Evolutionary conservation across 2,888 invertebrate species (phyloP).

Genomic region (Spisula subtruncata): DNA sequence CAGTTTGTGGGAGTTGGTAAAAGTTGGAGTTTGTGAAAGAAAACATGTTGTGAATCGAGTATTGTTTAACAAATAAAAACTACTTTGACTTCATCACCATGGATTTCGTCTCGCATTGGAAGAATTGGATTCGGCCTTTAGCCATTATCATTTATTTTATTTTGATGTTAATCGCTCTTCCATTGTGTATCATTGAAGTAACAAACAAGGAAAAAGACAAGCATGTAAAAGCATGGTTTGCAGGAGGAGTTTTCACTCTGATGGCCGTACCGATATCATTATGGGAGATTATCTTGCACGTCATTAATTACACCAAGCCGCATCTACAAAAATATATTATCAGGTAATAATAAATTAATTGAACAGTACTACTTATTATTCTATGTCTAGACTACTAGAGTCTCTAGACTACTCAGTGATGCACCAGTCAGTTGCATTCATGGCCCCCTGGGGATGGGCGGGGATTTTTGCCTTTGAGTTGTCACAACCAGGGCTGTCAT

Average conservation of each 20-base stretch:
- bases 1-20: not conserved
- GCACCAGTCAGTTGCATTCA: too few relatives aligned
- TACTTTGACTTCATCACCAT: constrained; percentile 51
- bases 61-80: not conserved
- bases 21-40: not conserved
- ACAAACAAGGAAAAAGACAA: constrained; percentile 92
- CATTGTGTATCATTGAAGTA: constrained; percentile 94
- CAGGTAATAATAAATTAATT: constrained; percentile 89
- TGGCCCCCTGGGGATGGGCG: too few relatives aligned
- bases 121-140: constrained; percentile 96
- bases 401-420: too few relatives aligned
- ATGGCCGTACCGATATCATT: constrained; percentile 96
- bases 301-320: constrained; percentile 97
- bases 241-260: constrained; percentile 97
- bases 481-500: too few relatives aligned
- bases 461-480: too few relatives aligned
- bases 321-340: constrained; percentile 97
- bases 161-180: constrained; percentile 94
- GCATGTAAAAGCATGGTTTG: constrained; percentile 93
- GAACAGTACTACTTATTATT: too few relatives aligned
- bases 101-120: constrained; percentile 90
- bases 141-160: constrained; percentile 93
- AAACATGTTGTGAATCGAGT: not conserved
- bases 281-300: constrained; percentile 98
- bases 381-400: too few relatives aligned